These are phyloP conservation scores for Gastrophryne carolinensis DNA, from an alignment of 2,797 vertebrate genomes.

Conservation along the genomic window DNA sequence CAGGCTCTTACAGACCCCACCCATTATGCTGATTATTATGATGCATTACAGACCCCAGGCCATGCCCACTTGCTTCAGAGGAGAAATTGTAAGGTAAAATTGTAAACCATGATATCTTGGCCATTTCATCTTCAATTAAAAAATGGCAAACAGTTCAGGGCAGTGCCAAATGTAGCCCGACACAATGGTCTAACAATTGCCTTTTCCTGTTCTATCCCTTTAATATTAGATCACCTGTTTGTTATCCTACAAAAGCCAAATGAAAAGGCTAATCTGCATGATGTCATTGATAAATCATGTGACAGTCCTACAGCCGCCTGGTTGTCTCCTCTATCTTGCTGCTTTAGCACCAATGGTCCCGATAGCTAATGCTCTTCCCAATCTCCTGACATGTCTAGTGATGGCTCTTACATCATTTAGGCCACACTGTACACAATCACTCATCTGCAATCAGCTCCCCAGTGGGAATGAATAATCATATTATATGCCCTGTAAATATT, in stretches of 20 bases:
- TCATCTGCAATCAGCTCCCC: conserved; percentile 37
- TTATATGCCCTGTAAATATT: conserved; percentile 48
- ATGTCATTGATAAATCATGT: conserved; percentile 42
- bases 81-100: too few species aligned
- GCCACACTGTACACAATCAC: not conserved
- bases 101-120: too few species aligned
- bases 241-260: not conserved
- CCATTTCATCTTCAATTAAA: too few species aligned
- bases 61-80: too few species aligned
- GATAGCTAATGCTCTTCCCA: conserved; percentile 40
- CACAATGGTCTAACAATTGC: too few species aligned
- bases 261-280: conserved; percentile 23
- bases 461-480: conserved; percentile 39
- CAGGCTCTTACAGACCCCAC: too few species aligned
- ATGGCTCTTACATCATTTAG: conserved; percentile 41
- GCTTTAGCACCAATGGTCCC: conserved; percentile 17
- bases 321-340: conserved; percentile 37
- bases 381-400: conserved; percentile 42
- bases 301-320: conserved; percentile 36
- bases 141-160: too few species aligned
- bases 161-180: too few species aligned
- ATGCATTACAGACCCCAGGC: too few species aligned
- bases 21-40: too few species aligned
- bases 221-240: not conserved
- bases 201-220: too few species aligned